Evolutionary conservation across 1,140 invertebrate genomes (phyloP), one percentile per base, ranked within the genome.

Genomic region (Cotesia glomerata): DNA sequence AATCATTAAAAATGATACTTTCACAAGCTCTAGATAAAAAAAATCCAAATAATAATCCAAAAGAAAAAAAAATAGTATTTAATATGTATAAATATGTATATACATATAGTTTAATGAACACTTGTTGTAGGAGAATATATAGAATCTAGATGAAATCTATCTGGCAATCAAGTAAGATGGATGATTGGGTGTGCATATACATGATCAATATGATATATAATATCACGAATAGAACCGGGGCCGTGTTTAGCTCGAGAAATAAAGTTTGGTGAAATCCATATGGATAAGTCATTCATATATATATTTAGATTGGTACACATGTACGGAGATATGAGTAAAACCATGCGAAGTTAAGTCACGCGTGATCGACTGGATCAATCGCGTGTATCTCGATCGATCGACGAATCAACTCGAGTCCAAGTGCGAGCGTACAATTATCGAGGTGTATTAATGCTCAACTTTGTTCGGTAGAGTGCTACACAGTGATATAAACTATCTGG

Each of bases 381-480:
- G 49, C 18, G 18, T 54, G 66, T 68, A 54, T 71, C 63, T 65
- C 62, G 62, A 71, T 71, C 51, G 14, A 71, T 71, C 34, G 61
- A 11, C 56, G 14, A 26, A 58, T 58, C 56, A 18, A 58, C 39
- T 26, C n/a, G 5, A 56, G 34, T n/a, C 39, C n/a, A 65, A 58
- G 62, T 71, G 62, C 51, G 70, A 71, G 61, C 62, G 51, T 71
- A 71, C 70, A 71, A 71, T 71, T 71, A 71, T 71, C 62, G 51
- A 16, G 36, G 18, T 63, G 58, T 70, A 62, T 70, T 70, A 70
- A 70, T 70, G 58, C 58, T 45, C 7, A 45, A 45, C 39, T 45
- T 45, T 45, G 39, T 45, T 45, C 39, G 11, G 39, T 45, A 45
- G 7, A 45, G 39, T 7, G 39, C 11, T 56, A 56, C 14, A 56